These are phyloP conservation scores for Bactericera cockerelli DNA, from an alignment of 1,140 invertebrate genomes.

Conservation along the genomic window DNA sequence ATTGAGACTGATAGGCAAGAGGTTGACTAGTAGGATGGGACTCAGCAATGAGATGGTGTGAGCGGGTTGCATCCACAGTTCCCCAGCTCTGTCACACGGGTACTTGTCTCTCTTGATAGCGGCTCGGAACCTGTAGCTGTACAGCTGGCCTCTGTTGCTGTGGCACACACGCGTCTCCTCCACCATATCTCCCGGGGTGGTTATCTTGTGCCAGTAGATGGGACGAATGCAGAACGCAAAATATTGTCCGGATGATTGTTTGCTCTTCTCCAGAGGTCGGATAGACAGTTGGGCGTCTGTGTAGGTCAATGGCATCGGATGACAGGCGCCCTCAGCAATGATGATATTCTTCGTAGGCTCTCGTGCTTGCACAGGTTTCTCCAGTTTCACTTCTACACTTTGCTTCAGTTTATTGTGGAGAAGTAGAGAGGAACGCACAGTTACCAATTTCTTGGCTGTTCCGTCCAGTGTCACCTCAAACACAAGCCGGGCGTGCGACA, in stretches of 20 bases:
- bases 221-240: slow-evolving; percentile 22
- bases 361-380: slow-evolving; percentile 32
- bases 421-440: slow-evolving; percentile 76
- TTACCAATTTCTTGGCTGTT: slow-evolving; percentile 86
- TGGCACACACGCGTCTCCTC: slow-evolving; percentile 35
- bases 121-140: slow-evolving; percentile 54
- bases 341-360: slow-evolving; percentile 20
- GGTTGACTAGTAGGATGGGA: slow-evolving; percentile 62
- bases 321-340: slow-evolving; percentile 30
- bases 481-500: slow-evolving; percentile 52
- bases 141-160: slow-evolving; percentile 29
- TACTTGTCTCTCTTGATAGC: slow-evolving; percentile 63
- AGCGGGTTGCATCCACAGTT: slow-evolving; percentile 44
- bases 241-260: slow-evolving; percentile 32
- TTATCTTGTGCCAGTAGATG: slow-evolving; percentile 47
- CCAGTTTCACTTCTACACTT: slow-evolving; percentile 50
- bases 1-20: slow-evolving; percentile 55
- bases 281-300: slow-evolving; percentile 43
- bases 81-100: slow-evolving; percentile 41
- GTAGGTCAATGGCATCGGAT: slow-evolving; percentile 46
- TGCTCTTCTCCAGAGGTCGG: slow-evolving; percentile 32
- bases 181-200: slow-evolving; percentile 37
- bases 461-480: slow-evolving; percentile 81
- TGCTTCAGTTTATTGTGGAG: slow-evolving; percentile 61
- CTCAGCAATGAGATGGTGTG: slow-evolving; percentile 73